Conservation (phyloP, 2,888 invertebrate genomes). For the Pterostichus madidus region DNA sequence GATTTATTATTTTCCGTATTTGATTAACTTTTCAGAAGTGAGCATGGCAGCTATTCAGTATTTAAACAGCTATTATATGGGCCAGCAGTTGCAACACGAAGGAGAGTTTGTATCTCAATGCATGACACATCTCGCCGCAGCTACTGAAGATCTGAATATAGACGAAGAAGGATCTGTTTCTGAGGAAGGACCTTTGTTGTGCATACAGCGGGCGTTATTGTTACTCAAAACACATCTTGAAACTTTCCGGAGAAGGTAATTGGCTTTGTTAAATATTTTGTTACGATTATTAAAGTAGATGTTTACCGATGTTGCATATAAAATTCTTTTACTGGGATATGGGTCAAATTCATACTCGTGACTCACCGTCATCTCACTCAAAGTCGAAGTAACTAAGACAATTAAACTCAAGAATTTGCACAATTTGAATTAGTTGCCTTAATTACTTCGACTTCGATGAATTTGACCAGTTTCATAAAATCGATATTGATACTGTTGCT, state of each 20-base stretch:
- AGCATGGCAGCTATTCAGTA: slow-evolving; percentile 97
- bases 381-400: too few relatives aligned
- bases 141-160: slow-evolving; percentile 84
- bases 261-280: too few relatives aligned
- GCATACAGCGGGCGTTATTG: slow-evolving; percentile 93
- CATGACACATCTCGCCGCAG: slow-evolving; percentile 93
- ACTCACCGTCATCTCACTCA: too few relatives aligned
- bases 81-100: slow-evolving; percentile 93
- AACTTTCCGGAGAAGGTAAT: slow-evolving; percentile 89
- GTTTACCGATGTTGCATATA: too few relatives aligned
- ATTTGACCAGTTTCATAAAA: too few relatives aligned
- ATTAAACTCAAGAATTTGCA: too few relatives aligned
- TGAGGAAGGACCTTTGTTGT: slow-evolving; percentile 90
- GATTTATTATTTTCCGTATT: slow-evolving; percentile 40
- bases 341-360: too few relatives aligned
- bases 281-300: too few relatives aligned
- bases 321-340: too few relatives aligned
- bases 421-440: too few relatives aligned
- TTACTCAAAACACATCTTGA: slow-evolving; percentile 95
- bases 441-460: too few relatives aligned
- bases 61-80: slow-evolving; percentile 96
- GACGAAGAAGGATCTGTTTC: slow-evolving; percentile 76
- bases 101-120: slow-evolving; percentile 96
- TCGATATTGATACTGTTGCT: too few relatives aligned
- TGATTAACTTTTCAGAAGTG: slow-evolving; percentile 82